These are phyloP conservation scores for Tangara arthus DNA, from an alignment of 2,797 vertebrate genomes.

Conservation along the genomic window DNA sequence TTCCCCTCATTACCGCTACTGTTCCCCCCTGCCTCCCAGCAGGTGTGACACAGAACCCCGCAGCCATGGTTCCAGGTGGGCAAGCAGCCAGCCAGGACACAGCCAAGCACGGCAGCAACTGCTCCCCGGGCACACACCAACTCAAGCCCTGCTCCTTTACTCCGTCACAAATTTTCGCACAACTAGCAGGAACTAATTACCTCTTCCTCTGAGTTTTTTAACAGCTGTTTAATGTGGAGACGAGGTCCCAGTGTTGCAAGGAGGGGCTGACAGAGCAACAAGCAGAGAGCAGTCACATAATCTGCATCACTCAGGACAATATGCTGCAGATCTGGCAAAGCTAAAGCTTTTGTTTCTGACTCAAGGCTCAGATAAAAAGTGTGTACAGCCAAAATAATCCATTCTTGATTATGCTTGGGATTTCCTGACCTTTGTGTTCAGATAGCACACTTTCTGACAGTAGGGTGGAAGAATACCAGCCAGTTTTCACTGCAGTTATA, in stretches of 20 bases:
- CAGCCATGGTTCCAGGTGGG: rapidly evolving
- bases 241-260: rapidly evolving
- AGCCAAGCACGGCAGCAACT: not conserved
- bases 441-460: not conserved
- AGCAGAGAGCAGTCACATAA: not conserved
- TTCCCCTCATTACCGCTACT: rapidly evolving
- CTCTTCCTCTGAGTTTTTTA: not conserved
- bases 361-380: not conserved
- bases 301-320: not conserved
- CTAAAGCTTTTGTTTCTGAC: not conserved
- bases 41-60: rapidly evolving
- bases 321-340: not conserved
- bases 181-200: not conserved
- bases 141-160: not conserved
- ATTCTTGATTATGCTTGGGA: not conserved
- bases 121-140: rapidly evolving
- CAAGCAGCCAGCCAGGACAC: not conserved
- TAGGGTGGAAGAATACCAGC: not conserved
- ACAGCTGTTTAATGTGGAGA: rapidly evolving
- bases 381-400: not conserved
- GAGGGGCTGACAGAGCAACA: not conserved
- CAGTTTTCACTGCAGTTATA: not conserved
- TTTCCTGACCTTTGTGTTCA: constrained; percentile 16
- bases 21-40: not conserved
- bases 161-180: not conserved